phyloP scores from a whole-genome alignment of 1,140 invertebrate species.

The Aphidius gifuensis region DNA sequence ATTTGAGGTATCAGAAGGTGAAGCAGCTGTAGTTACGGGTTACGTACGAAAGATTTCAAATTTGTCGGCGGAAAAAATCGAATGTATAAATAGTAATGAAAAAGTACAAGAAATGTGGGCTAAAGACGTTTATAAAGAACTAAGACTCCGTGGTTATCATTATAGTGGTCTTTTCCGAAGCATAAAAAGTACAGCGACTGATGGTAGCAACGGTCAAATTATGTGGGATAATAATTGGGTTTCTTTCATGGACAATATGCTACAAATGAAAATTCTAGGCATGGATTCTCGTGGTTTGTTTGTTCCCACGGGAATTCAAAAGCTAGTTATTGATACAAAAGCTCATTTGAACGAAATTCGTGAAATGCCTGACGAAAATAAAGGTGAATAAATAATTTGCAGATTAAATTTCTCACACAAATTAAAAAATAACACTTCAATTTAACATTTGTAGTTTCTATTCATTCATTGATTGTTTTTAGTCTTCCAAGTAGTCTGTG shows the following conservation, averaged over 20 bases:
- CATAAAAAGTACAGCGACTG: slow-evolving; percentile 55
- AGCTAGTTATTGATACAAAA: slow-evolving; percentile 73
- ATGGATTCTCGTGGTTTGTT: slow-evolving; percentile 71
- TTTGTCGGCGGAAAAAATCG: slow-evolving; percentile 42
- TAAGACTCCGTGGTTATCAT: slow-evolving; percentile 87
- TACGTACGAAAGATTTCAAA: slow-evolving; percentile 59
- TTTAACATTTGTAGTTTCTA: too few species aligned
- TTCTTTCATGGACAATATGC: slow-evolving; percentile 88
- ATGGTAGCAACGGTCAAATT: slow-evolving; percentile 54
- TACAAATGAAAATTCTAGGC: slow-evolving; percentile 82
- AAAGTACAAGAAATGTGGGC: slow-evolving; percentile 50
- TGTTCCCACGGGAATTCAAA: slow-evolving; percentile 82
- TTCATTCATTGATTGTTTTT: too few species aligned
- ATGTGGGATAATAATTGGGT: slow-evolving; percentile 86
- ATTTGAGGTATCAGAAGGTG: slow-evolving; percentile 69
- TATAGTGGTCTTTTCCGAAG: slow-evolving; percentile 78
- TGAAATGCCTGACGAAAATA: slow-evolving; percentile 40
- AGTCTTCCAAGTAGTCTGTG: too few species aligned
- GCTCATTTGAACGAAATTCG: slow-evolving; percentile 58
- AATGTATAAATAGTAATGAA: slow-evolving; percentile 8
- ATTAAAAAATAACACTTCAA: too few species aligned
- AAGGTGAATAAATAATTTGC: slow-evolving; percentile 32
- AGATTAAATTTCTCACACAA: too few species aligned
- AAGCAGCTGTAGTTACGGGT: slow-evolving; percentile 75
- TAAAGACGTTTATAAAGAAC: slow-evolving; percentile 89